phyloP scores from a whole-genome alignment of 2,797 vertebrate genomes.

The Phylloscopus collybita region DNA sequence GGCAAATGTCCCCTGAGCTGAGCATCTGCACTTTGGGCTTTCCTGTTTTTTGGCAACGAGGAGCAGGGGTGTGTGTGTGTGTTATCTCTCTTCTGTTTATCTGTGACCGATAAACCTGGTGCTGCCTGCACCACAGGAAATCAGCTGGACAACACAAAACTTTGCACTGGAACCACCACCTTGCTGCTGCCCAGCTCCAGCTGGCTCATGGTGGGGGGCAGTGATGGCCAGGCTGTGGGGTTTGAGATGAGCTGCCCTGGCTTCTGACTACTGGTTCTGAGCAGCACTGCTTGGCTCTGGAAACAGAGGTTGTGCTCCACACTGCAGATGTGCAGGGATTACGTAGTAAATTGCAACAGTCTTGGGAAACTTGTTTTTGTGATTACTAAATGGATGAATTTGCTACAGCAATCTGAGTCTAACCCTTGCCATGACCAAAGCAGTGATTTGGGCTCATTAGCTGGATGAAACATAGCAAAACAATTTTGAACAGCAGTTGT shows the following conservation, averaged over 20 bases:
- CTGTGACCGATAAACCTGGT: no score
- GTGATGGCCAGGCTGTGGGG: not conserved
- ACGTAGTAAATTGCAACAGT: not conserved
- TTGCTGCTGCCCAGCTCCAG: not conserved
- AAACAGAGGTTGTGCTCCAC: not conserved
- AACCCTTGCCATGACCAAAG: not conserved
- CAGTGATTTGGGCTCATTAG: not conserved
- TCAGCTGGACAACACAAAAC: rapidly evolving
- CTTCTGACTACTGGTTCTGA: not conserved
- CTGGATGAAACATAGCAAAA: not conserved
- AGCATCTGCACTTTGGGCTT: rapidly evolving
- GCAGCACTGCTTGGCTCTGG: not conserved
- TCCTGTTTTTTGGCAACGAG: not conserved
- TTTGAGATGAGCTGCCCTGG: not conserved
- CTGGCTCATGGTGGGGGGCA: not conserved
- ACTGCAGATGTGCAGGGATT: not conserved
- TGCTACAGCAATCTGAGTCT: not conserved
- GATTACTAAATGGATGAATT: not conserved
- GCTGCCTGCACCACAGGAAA: not conserved
- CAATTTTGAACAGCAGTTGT: not conserved
- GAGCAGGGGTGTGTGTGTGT: not conserved
- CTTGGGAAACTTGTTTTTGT: not conserved
- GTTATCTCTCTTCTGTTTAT: no score
- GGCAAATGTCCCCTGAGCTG: not conserved
- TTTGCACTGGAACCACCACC: not conserved